Percentiles rank a stretch among this genome's conserved stretches.
Conservation (phyloP, 2,797 vertebrate species). For the Toxotes lorentzi region DNA sequence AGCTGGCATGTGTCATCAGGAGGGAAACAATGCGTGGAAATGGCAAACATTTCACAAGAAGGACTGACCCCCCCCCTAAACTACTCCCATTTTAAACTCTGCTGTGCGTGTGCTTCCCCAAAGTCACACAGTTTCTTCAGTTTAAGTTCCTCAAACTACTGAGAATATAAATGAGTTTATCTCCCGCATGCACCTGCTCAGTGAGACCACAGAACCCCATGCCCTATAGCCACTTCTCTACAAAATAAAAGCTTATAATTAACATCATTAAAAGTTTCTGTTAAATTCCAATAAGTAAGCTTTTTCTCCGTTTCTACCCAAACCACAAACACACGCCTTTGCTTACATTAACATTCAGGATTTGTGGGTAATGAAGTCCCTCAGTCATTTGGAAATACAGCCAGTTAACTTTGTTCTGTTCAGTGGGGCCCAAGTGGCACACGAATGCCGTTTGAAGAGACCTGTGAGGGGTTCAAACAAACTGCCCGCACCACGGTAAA, state of each 20-base stretch:
- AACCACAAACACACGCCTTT: too few relatives aligned
- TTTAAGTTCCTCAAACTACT: background rate
- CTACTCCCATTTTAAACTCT: background rate
- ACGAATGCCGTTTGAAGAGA: background rate
- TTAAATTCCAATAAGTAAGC: background rate
- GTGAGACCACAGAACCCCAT: background rate
- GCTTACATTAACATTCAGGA: too few relatives aligned
- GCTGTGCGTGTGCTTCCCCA: background rate
- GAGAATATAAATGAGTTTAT: background rate
- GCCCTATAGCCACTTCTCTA: background rate
- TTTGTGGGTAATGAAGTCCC: background rate
- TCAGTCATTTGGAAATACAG: background rate
- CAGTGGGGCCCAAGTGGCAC: background rate
- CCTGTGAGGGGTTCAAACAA: slow-evolving; percentile 1
- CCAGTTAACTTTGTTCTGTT: background rate
- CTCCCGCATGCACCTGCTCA: background rate
- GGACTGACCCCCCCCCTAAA: background rate
- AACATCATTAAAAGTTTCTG: background rate
- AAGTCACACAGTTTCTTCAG: background rate
- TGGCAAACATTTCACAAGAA: slow-evolving; percentile 22
- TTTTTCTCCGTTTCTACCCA: too few relatives aligned
- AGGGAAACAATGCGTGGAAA: slow-evolving; percentile 29
- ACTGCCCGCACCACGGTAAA: background rate
- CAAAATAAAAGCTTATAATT: background rate
- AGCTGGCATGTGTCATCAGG: background rate